Evolutionary conservation across 2,888 invertebrate genomes (phyloP).

Genomic region (Scaptomyza flava): DNA sequence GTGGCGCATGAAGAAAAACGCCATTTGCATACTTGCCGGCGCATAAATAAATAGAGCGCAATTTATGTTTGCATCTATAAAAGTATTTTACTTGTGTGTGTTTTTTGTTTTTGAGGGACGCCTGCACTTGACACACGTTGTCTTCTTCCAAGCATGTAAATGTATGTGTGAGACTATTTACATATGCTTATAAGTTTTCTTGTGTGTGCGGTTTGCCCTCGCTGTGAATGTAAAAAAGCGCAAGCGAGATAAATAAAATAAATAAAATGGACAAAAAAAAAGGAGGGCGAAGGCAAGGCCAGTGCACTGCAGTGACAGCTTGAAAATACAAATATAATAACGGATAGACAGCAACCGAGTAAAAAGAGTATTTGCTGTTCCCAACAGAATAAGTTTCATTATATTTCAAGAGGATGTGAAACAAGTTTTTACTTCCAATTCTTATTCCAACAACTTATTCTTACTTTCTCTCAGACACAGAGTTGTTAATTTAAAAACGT

Average conservation of each 20-base stretch:
- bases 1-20: slow-evolving; percentile 20
- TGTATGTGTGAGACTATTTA: slow-evolving; percentile 60
- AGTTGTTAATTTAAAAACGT: no score
- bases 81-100: slow-evolving; percentile 25
- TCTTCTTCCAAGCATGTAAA: slow-evolving; percentile 39
- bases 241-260: slow-evolving; percentile 59
- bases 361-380: slow-evolving; percentile 14
- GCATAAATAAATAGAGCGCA: slow-evolving; percentile 72
- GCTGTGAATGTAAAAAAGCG: slow-evolving; percentile 71
- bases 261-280: slow-evolving; percentile 29
- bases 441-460: not conserved
- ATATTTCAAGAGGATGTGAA: not conserved
- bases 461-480: slow-evolving; percentile 13
- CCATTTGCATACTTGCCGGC: slow-evolving; percentile 67
- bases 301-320: slow-evolving; percentile 47
- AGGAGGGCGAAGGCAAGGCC: slow-evolving; percentile 36
- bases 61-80: slow-evolving; percentile 74
- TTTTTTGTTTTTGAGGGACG: slow-evolving; percentile 31
- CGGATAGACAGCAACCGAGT: not conserved
- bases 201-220: slow-evolving; percentile 61
- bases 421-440: no score
- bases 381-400: slow-evolving; percentile 27
- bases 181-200: slow-evolving; percentile 40
- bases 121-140: slow-evolving; percentile 68
- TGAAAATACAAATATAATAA: slow-evolving; percentile 6